Conservation (phyloP, 2,888 invertebrate genomes). For the Criorhina ranunculi region DNA sequence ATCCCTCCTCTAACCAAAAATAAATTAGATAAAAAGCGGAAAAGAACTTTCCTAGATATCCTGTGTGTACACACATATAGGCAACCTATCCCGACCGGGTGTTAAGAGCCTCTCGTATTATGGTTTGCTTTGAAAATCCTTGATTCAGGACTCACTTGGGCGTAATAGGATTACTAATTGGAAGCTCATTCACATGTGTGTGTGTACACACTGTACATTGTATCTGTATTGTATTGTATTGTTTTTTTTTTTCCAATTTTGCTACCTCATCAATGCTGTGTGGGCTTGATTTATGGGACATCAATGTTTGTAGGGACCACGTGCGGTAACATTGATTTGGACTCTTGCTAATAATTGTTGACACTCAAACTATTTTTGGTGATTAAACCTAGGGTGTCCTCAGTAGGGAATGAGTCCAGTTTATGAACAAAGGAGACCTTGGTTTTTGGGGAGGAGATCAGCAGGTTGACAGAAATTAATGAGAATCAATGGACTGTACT, state of each 20-base stretch:
- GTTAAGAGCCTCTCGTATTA: neutral
- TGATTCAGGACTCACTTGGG: conserved; percentile 19
- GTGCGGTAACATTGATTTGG: conserved; percentile 24
- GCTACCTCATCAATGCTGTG: conserved; percentile 18
- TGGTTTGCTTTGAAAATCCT: conserved; percentile 9
- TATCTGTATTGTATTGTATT: conserved; percentile 18
- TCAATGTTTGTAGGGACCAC: conserved; percentile 12
- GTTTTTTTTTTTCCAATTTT: conserved; percentile 14
- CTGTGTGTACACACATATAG: conserved; percentile 3
- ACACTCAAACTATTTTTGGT: conserved; percentile 16
- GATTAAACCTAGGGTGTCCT: neutral
- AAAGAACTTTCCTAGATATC: conserved; percentile 10
- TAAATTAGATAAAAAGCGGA: conserved; percentile 26
- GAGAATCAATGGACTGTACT: neutral
- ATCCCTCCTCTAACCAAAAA: conserved; percentile 30
- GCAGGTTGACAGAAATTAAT: neutral
- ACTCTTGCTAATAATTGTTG: conserved; percentile 37
- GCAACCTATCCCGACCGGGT: neutral
- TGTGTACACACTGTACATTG: neutral
- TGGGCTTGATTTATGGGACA: conserved; percentile 25
- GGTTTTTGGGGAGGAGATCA: neutral
- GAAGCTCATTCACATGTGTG: neutral
- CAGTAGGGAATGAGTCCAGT: too few relatives aligned
- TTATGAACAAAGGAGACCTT: neutral
- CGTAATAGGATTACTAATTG: conserved; percentile 46